A percentile compares a stretch with the other conserved stretches of the same genome.
Conservation (phyloP, 2,113 vertebrate genomes). For the Neogale vison region DNA sequence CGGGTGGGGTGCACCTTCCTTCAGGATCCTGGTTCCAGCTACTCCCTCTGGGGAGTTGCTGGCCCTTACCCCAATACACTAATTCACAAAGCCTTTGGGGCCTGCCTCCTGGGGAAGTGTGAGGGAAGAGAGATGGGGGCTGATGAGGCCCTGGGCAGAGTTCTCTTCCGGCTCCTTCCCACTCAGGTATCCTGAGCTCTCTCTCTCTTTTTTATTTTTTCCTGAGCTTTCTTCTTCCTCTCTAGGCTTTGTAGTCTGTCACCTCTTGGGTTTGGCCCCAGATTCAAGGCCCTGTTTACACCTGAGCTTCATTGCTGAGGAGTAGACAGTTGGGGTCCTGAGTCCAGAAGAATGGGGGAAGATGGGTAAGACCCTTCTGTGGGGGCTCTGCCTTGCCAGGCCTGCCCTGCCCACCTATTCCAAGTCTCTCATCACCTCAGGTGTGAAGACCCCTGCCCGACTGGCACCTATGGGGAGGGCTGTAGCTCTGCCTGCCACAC, state of each 20-base stretch:
- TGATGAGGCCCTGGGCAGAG: background rate
- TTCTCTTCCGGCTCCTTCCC: background rate
- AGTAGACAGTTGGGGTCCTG: no score
- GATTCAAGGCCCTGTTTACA: background rate
- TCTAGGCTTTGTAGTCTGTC: background rate
- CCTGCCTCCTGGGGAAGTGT: background rate
- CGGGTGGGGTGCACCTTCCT: background rate
- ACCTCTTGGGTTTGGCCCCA: background rate
- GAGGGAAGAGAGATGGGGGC: background rate
- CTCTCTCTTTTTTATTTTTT: no score
- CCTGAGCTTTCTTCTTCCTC: background rate
- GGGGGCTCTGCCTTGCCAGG: background rate
- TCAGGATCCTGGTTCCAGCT: background rate
- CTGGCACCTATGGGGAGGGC: slow-evolving; percentile 88
- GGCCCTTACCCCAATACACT: no score
- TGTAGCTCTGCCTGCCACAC: slow-evolving; percentile 87
- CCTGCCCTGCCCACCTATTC: background rate
- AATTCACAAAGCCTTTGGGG: background rate
- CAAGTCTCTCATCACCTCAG: slow-evolving; percentile 79
- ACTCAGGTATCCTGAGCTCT: background rate
- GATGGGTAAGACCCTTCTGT: background rate
- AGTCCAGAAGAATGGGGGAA: background rate
- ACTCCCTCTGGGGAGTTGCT: background rate
- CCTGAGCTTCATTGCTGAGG: background rate
- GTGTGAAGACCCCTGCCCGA: slow-evolving; percentile 89